Percentiles rank a stretch among this genome's conserved stretches.
These are phyloP conservation scores for Achroia grisella DNA, from an alignment of 1,140 invertebrate species.

Conservation along the genomic window DNA sequence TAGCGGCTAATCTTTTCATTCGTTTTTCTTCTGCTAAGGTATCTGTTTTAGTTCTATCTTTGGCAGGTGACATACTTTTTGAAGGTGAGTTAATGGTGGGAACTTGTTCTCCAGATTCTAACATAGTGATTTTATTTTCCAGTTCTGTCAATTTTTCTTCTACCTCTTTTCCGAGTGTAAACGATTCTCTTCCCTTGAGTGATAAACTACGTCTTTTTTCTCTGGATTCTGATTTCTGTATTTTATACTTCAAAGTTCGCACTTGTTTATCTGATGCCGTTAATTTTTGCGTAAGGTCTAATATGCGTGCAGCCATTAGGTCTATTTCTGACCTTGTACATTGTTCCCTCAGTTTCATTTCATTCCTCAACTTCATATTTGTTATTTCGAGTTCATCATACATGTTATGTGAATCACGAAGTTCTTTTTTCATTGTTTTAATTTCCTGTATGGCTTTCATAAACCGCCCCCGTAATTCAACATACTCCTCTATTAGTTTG, in stretches of 20 bases:
- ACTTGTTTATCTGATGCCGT: slow-evolving; percentile 88
- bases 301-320: slow-evolving; percentile 87
- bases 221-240: slow-evolving; percentile 83
- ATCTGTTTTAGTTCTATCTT: slow-evolving; percentile 72
- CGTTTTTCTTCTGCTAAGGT: slow-evolving; percentile 71
- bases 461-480: slow-evolving; percentile 83
- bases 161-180: slow-evolving; percentile 85
- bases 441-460: slow-evolving; percentile 89
- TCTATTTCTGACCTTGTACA: slow-evolving; percentile 83
- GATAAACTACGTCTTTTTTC: slow-evolving; percentile 87
- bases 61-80: slow-evolving; percentile 65
- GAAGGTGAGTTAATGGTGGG: slow-evolving; percentile 70
- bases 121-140: slow-evolving; percentile 82
- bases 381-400: slow-evolving; percentile 87
- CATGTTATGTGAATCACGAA: slow-evolving; percentile 85
- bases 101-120: slow-evolving; percentile 72
- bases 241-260: slow-evolving; percentile 83
- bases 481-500: slow-evolving; percentile 85
- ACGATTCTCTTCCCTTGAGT: slow-evolving; percentile 85
- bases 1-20: slow-evolving; percentile 66
- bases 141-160: slow-evolving; percentile 87
- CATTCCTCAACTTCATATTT: slow-evolving; percentile 82
- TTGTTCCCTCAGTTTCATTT: slow-evolving; percentile 79
- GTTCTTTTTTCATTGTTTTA: slow-evolving; percentile 84
- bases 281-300: slow-evolving; percentile 88